These are phyloP conservation scores for Apis mellifera DNA, from an alignment of 1,140 invertebrate genomes.

Conservation along the genomic window Amel_HAv3.1 CM009931.2:2948501-2949000, in stretches of 20 bases:
- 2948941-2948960: slow-evolving; percentile 52
- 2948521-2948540: no score
- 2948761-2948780: slow-evolving; percentile 66
- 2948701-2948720: slow-evolving; percentile 23
- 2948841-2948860: slow-evolving; percentile 62
- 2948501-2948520: no score
- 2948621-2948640: slow-evolving; percentile 26
- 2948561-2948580: not conserved
- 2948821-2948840: slow-evolving; percentile 49
- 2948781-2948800: slow-evolving; percentile 65
- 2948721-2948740: slow-evolving; percentile 46
- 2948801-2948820: slow-evolving; percentile 48
- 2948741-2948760: slow-evolving; percentile 53
- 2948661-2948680: no score
- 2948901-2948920: not conserved
- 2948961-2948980: slow-evolving; percentile 32
- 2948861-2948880: slow-evolving; percentile 54
- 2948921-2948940: not conserved
- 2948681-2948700: slow-evolving; percentile 15
- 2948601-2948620: not conserved
- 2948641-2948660: not conserved
- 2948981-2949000: slow-evolving; percentile 28
- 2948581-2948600: not conserved
- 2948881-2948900: slow-evolving; percentile 21
- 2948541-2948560: no score